Evolutionary conservation across 2,113 vertebrate genomes (phyloP), one percentile per base, ranked within the genome.

Genomic region (Cnemophilus loriae): DNA sequence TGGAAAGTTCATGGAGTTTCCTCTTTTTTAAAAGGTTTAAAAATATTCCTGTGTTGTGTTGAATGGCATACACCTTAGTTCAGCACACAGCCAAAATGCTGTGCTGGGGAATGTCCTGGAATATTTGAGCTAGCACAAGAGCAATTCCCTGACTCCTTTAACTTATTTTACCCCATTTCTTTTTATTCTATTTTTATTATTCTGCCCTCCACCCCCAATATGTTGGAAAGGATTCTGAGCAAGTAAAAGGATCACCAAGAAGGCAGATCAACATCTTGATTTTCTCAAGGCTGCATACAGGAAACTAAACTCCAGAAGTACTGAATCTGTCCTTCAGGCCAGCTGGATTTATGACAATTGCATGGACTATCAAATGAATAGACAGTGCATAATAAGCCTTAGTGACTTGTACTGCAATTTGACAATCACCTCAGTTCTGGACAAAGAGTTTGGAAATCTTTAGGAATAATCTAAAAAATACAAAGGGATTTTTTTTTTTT

Each of bases 61-160:
- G 5, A 6, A 13, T 30, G 11, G 5, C 1, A 2, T 9, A 52
- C 24, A 60, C 18, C 18, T 69, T 39, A 9, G 13, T 12, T 82
- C 12, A 35, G 10, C 12, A 57, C 7, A 46, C 16, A 70, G 55
- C 1, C 37, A 60, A 61, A 87, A 67, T 0, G 0, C 10, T 17
- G 15, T 37, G 6, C 33, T 49, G 17, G 7, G 21, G 6, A 46
- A 49, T 15, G 13, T 65, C 24, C 13, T 53, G 17, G 17, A 16
- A 42, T 2, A 27, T 18, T 14, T 42, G 21, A 57, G 11, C 14
- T 39, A 74, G 32, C 5, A 16, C 8, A 68, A 53, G 26, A 61
- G 11, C 27, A 7, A 4, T 26, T 70, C 13, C 6, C 3, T 41
- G 55, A 18, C 8, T 78, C 15, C 13, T 81, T 37, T 41, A 30